A percentile compares a stretch with the other conserved stretches of the same genome.
phyloP scores from a whole-genome alignment of 2,113 vertebrate genomes.

The Procavia capensis region DNA sequence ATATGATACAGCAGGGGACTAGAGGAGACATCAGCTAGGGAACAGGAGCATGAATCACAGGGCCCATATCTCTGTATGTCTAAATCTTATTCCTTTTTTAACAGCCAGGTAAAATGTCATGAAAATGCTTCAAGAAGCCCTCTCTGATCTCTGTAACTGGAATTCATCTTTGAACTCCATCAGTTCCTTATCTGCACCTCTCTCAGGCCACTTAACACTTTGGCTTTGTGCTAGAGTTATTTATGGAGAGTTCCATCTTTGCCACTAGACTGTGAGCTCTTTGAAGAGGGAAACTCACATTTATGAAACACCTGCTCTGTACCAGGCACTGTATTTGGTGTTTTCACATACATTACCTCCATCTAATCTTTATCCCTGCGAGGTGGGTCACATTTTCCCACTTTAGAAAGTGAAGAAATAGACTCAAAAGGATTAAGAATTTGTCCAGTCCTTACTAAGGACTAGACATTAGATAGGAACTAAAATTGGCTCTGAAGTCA shows the following conservation, averaged over 20 bases:
- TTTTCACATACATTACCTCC: neutral
- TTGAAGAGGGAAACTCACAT: slow-evolving; percentile 43
- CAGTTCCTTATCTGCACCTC: neutral
- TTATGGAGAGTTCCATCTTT: slow-evolving; percentile 13
- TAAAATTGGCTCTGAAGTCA: neutral
- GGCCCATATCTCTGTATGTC: neutral
- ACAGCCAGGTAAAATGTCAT: neutral
- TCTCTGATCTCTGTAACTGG: neutral
- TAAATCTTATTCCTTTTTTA: slow-evolving; percentile 10
- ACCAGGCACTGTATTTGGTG: neutral
- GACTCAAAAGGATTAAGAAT: neutral
- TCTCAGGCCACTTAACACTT: neutral
- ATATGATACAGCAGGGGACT: neutral
- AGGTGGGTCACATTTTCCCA: neutral
- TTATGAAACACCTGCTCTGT: neutral
- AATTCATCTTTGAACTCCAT: neutral
- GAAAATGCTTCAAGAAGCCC: neutral
- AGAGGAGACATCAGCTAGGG: neutral
- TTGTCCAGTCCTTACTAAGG: neutral
- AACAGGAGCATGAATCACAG: neutral
- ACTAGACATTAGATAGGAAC: neutral
- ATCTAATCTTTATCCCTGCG: neutral
- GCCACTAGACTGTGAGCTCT: neutral
- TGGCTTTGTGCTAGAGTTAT: neutral
- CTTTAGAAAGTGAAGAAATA: neutral